phyloP scores from a whole-genome alignment of 1,140 invertebrate genomes.

The Halictus rubicundus region DNA sequence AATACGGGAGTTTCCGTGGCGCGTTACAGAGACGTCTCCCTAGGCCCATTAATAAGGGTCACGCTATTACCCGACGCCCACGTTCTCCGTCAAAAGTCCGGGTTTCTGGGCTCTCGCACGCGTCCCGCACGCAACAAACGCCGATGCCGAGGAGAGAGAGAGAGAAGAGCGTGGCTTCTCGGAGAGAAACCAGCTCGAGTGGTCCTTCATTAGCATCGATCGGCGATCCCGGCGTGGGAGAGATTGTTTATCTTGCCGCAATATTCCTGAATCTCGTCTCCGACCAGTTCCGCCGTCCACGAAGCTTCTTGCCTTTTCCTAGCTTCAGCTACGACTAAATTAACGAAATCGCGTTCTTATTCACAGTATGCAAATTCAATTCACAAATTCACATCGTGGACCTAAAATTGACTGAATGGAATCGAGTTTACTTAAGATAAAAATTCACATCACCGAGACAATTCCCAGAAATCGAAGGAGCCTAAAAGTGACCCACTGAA shows the following conservation, averaged over 20 bases:
- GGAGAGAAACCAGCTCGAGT: slow-evolving; percentile 27
- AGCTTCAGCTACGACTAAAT: too few species aligned
- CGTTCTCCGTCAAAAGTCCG: slow-evolving; percentile 12
- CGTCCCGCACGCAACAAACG: neutral
- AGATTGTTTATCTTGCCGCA: slow-evolving; percentile 67
- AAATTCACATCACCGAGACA: too few species aligned
- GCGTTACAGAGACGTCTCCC: slow-evolving; percentile 36
- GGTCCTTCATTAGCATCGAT: slow-evolving; percentile 71
- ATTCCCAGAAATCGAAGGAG: too few species aligned
- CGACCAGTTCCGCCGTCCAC: neutral
- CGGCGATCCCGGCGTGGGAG: slow-evolving; percentile 59
- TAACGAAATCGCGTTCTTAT: too few species aligned
- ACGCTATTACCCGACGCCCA: slow-evolving; percentile 12
- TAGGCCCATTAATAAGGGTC: slow-evolving; percentile 23
- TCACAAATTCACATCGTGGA: too few species aligned
- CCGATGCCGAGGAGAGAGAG: neutral
- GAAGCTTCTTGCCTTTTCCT: too few species aligned
- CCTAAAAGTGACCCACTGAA: too few species aligned
- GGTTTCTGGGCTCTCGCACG: slow-evolving; percentile 31
- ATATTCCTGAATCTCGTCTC: slow-evolving; percentile 50
- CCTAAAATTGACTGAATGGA: too few species aligned
- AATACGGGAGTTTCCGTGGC: slow-evolving; percentile 35
- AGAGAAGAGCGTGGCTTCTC: neutral
- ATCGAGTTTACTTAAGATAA: too few species aligned
- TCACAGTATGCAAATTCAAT: too few species aligned